Evolutionary conservation across 1,140 invertebrate species (phyloP).

Genomic region (Bombus terrestris): DNA sequence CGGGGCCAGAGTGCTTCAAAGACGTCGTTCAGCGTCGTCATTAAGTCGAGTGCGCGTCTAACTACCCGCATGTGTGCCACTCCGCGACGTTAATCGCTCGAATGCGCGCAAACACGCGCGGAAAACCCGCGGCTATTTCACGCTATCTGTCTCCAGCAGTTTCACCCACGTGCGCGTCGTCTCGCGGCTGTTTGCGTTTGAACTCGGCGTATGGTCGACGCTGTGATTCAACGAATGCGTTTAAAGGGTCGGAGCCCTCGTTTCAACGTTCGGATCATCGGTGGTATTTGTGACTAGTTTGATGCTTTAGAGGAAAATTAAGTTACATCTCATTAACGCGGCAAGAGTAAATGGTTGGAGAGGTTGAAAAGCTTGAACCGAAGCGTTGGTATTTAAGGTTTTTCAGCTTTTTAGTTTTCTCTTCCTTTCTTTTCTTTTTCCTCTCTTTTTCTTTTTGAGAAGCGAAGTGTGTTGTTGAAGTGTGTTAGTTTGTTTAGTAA

Average conservation of each 20-base stretch:
- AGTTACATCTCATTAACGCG: too few relatives aligned
- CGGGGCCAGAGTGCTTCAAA: slow-evolving; percentile 2
- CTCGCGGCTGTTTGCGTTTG: not conserved
- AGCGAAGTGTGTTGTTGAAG: too few relatives aligned
- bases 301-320: too few relatives aligned
- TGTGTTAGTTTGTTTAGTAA: too few relatives aligned
- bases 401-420: too few relatives aligned
- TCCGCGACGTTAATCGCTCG: slow-evolving; percentile 30
- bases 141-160: not conserved
- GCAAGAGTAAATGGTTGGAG: too few relatives aligned
- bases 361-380: too few relatives aligned
- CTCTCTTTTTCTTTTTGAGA: too few relatives aligned
- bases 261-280: not conserved
- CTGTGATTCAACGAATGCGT: not conserved
- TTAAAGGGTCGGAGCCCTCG: not conserved
- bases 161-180: not conserved
- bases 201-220: not conserved
- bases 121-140: slow-evolving; percentile 17
- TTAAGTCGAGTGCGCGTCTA: slow-evolving; percentile 37
- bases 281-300: not conserved
- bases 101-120: slow-evolving; percentile 26
- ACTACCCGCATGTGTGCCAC: slow-evolving; percentile 27
- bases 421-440: too few relatives aligned
- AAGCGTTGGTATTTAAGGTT: too few relatives aligned
- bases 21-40: slow-evolving; percentile 46